phyloP scores from a whole-genome alignment of 2,113 vertebrate species.

The Clupea harengus region DNA sequence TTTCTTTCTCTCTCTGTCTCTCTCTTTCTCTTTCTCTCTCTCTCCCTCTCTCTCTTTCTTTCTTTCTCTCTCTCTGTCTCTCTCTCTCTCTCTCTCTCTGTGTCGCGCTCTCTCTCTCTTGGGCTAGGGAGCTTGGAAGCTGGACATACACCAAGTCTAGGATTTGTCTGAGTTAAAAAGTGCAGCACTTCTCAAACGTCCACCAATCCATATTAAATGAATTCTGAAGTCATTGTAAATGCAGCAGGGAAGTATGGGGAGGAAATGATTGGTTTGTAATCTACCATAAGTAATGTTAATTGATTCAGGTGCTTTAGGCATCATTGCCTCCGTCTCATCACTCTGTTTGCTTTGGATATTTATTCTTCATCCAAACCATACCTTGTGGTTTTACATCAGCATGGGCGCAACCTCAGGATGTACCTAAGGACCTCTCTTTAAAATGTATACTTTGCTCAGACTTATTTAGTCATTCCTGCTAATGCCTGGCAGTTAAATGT shows the following conservation, averaged over 20 bases:
- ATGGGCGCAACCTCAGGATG: background rate
- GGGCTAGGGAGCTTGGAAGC: slow-evolving; percentile 46
- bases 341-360: background rate
- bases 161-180: slow-evolving; percentile 32
- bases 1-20: background rate
- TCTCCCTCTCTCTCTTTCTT: background rate
- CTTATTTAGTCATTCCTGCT: background rate
- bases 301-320: background rate
- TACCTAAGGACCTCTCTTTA: background rate
- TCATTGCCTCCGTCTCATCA: background rate
- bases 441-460: background rate
- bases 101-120: background rate
- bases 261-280: slow-evolving; percentile 12
- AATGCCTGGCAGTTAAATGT: background rate
- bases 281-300: slow-evolving; percentile 5
- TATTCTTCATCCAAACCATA: background rate
- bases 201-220: slow-evolving; percentile 17
- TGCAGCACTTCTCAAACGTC: background rate
- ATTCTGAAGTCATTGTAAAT: slow-evolving; percentile 9
- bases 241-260: background rate
- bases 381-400: background rate
- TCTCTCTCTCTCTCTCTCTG: background rate
- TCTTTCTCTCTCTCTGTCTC: slow-evolving; percentile 43
- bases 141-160: slow-evolving; percentile 55
- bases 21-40: background rate